A percentile compares a stretch with the other conserved stretches of the same genome.
Conservation (phyloP, 2,888 invertebrate species). For the Polydrusus pterygomalis region DNA sequence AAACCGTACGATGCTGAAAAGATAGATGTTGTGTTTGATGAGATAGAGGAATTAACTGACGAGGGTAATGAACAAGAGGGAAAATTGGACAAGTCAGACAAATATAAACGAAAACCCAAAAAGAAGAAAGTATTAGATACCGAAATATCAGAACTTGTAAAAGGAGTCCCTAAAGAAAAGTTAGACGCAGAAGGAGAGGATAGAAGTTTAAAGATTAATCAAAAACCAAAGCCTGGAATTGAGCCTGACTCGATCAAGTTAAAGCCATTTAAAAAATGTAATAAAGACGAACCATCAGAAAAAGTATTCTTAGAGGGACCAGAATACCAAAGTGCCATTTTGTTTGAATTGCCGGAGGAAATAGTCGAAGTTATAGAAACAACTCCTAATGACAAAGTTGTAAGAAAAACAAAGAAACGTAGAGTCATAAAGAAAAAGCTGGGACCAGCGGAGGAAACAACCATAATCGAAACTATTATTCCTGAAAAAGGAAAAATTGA, state of each 20-base stretch:
- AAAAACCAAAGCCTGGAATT: slow-evolving; percentile 63
- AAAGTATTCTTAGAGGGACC: slow-evolving; percentile 60
- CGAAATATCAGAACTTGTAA: slow-evolving; percentile 58
- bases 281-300: slow-evolving; percentile 62
- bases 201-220: slow-evolving; percentile 66
- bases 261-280: slow-evolving; percentile 63
- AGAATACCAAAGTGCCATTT: slow-evolving; percentile 58
- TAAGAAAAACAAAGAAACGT: slow-evolving; percentile 62
- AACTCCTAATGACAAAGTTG: slow-evolving; percentile 58
- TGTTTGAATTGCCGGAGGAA: slow-evolving; percentile 68
- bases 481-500: slow-evolving; percentile 60
- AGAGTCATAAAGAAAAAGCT: slow-evolving; percentile 63
- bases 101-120: slow-evolving; percentile 64
- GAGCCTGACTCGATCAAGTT: slow-evolving; percentile 60
- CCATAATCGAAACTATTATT: slow-evolving; percentile 63
- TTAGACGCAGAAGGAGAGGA: slow-evolving; percentile 68
- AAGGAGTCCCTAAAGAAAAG: slow-evolving; percentile 63
- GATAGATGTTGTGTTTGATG: slow-evolving; percentile 66
- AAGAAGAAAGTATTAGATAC: slow-evolving; percentile 57
- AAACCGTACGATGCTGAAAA: slow-evolving; percentile 68
- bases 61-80: slow-evolving; percentile 58
- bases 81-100: slow-evolving; percentile 64
- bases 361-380: slow-evolving; percentile 54
- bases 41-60: slow-evolving; percentile 66
- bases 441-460: slow-evolving; percentile 59